Evolutionary conservation across 2,797 vertebrate species (phyloP), one percentile per base, ranked within the genome.

Genomic region (Pangasius mekongensis): DNA sequence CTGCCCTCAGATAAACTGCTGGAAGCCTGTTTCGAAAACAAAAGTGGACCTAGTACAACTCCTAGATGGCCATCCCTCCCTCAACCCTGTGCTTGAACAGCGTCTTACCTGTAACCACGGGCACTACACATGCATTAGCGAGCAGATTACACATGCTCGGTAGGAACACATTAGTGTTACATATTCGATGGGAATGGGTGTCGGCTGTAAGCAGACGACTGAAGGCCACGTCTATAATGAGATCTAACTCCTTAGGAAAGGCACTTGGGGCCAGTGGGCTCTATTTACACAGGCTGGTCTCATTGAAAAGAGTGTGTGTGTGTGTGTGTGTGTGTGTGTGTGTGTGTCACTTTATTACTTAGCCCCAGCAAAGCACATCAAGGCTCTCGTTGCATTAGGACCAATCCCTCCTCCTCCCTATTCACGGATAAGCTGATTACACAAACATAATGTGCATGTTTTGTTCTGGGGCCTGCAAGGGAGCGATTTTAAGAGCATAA

Each of bases 381-480:
- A 81, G 87, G 92, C 93, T 93, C 92, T 94, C 92, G 94, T 95
- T 95, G 94, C 92, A 91, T 94, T 94, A 94, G 93, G 93, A 95
- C 93, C 91, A n/a, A 84, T 56, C 66, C 67, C 83, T 66, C 80
- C 86, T 69, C 69, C 88, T 83, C 80, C 43, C 83, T 93, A 91
- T 93, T 92, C 93, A 93, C 91, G 93, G 91, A 94, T 96, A 96
- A 96, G 94, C 95, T 96, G 95, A 96, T 96, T 96, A 96, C 95
- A 96, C 95, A 96, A 94, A 96, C 94, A 97, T 94, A 22, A 91
- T 92, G 91, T 92, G 90, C 77, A 86, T 80, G 88, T 89, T 83
- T 74, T 67, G 83, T 73, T 85, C 67, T 85, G 91, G 83, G 91
- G 66, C 89, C 90, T 92, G 58, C 20, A 84, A 86, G 73, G 71